phyloP scores from a whole-genome alignment of 2,888 invertebrate genomes.

The Apamea anceps region DNA sequence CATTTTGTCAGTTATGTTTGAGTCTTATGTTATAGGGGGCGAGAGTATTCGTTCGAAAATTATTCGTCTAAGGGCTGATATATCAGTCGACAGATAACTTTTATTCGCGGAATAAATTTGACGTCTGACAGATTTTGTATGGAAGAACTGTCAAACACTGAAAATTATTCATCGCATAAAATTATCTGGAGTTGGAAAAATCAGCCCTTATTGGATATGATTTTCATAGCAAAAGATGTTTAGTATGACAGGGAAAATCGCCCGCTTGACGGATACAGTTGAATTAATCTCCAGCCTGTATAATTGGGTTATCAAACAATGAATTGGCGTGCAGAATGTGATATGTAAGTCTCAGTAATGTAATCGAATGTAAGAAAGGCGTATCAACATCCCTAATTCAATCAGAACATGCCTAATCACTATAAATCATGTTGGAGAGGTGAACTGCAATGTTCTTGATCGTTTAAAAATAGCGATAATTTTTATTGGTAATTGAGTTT shows the following conservation, averaged over 20 bases:
- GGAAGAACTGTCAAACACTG: too few species aligned
- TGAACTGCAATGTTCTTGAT: conserved; percentile 72
- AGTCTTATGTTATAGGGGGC: too few species aligned
- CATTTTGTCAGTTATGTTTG: too few species aligned
- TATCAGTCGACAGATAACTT: too few species aligned
- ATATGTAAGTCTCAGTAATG: conserved; percentile 34
- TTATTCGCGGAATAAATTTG: too few species aligned
- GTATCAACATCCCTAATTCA: conserved; percentile 80
- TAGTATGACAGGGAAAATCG: neutral
- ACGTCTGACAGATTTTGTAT: too few species aligned
- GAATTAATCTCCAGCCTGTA: neutral
- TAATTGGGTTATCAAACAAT: conserved; percentile 19
- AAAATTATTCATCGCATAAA: too few species aligned
- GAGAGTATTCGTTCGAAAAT: neutral
- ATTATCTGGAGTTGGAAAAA: too few species aligned
- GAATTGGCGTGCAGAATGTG: conserved; percentile 42
- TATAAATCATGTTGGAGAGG: conserved; percentile 81
- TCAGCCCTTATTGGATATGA: neutral
- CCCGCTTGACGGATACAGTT: neutral
- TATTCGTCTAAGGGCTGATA: neutral
- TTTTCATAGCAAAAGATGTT: neutral
- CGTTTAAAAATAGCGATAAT: conserved; percentile 42
- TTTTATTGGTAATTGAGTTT: neutral
- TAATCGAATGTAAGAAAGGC: conserved; percentile 75
- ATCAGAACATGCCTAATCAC: conserved; percentile 78